phyloP scores from a whole-genome alignment of 2,113 vertebrate species.

The Dicrurus megarhynchus region DNA sequence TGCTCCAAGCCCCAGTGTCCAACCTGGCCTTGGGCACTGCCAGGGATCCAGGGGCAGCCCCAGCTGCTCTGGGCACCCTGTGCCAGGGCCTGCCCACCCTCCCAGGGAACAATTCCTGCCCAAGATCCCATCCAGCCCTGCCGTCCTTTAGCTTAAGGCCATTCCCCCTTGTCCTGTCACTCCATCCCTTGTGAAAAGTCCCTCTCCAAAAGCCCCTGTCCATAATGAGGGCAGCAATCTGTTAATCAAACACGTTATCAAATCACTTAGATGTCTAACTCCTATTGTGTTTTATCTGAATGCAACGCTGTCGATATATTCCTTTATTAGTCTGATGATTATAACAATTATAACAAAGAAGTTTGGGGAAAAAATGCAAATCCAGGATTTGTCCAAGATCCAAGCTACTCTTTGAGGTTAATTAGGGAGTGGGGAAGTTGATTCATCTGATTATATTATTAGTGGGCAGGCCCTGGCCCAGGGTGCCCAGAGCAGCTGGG shows the following conservation, averaged over 20 bases:
- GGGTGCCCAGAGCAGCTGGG: not conserved
- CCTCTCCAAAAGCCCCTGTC: not conserved
- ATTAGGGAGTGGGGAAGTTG: not conserved
- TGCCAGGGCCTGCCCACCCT: not conserved
- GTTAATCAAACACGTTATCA: not conserved
- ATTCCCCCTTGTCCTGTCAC: not conserved
- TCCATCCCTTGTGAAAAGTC: not conserved
- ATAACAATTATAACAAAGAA: not conserved
- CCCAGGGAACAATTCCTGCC: not conserved
- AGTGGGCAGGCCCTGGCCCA: not conserved
- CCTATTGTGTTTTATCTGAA: not conserved
- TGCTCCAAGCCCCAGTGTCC: not conserved
- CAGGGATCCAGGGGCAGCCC: not conserved
- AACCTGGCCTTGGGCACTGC: not conserved
- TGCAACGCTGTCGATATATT: not conserved
- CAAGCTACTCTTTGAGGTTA: not conserved
- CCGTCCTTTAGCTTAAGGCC: accelerated
- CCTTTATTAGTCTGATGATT: not conserved
- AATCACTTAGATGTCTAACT: not conserved
- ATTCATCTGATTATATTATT: not conserved
- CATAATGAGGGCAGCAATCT: not conserved
- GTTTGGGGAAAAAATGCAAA: not conserved
- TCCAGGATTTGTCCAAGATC: not conserved
- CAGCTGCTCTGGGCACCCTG: not conserved
- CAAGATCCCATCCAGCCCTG: accelerated